phyloP scores from a whole-genome alignment of 2,797 vertebrate species.

The Hybognathus amarus region DNA sequence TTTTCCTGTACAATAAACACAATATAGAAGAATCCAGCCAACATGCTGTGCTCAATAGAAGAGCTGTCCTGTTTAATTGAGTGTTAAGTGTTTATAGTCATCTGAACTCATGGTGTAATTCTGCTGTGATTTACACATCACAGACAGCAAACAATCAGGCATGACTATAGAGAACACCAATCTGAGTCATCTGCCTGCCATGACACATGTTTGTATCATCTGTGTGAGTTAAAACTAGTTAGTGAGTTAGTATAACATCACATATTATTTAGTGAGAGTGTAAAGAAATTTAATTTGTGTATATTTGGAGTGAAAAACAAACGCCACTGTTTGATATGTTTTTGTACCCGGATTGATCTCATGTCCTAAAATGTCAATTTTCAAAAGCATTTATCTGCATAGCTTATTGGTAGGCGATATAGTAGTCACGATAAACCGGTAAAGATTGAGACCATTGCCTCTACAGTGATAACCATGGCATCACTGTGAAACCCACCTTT shows the following conservation, averaged over 20 bases:
- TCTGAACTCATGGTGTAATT: slow-evolving; percentile 21
- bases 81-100: slow-evolving; percentile 21
- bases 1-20: slow-evolving; percentile 21
- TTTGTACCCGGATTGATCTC: neutral
- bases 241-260: neutral
- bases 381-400: neutral
- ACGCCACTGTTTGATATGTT: neutral
- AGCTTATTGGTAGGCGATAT: neutral
- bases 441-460: neutral
- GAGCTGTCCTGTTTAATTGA: slow-evolving; percentile 27
- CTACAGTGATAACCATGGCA: neutral
- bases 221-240: neutral
- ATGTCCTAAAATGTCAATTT: neutral
- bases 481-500: too few relatives aligned
- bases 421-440: neutral
- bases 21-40: neutral
- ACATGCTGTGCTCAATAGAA: neutral
- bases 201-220: neutral
- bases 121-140: slow-evolving; percentile 27
- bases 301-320: neutral
- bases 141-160: slow-evolving; percentile 21
- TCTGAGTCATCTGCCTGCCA: neutral
- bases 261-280: neutral
- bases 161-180: slow-evolving; percentile 14
- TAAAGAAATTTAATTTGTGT: neutral